Base-by-base conservation (phyloP, 2,888 invertebrate species). In the Branchellion lobata region DNA sequence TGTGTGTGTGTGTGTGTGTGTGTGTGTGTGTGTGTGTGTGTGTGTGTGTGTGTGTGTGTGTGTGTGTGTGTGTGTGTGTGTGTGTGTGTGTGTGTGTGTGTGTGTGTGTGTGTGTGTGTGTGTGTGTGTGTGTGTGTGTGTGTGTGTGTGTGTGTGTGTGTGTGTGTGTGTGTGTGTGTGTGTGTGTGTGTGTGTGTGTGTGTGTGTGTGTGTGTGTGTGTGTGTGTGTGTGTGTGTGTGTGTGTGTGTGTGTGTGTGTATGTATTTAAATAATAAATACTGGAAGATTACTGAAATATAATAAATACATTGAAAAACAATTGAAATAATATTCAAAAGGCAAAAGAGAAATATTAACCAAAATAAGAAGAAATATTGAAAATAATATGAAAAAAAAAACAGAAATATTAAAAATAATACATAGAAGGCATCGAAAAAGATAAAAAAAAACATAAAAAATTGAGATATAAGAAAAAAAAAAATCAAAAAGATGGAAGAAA, bases 1-100 rank as follows among this genome's bases (percentile, higher is more conserved):
- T 65, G 36, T 78, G 68, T 68, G 61, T 79, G 61, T 73, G 61
- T 71, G 34, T 53, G 36, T 73, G 61, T 53, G 61, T 57, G 34
- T 73, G 73, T 79, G 34, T 73, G 73, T 79, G 57, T 57, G 61
- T 73, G 34, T 57, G 73, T 72, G 57, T 73, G 73, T 73, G 57
- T 73, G 61, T 79, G 57, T 73, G 36, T 79, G 61, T 79, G 61
- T 73, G 34, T 73, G 24, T 79, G 61, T 73, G 34, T 79, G 24
- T 73, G 34, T 77, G 40, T 33, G 21, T 77, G 24, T 61, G 34
- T 53, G 36, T 73, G 61, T 53, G 61, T 57, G 34, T 73, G 73
- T 79, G 34, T 73, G 73, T 79, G 57, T 57, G 61, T 73, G 34
- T 57, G 73, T 72, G 57, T 73, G 73, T 73, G 57, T 73, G 61